Percentiles rank a stretch among this genome's conserved stretches.
These are phyloP conservation scores for Stichodactyla helianthus DNA, from an alignment of 64 coral and sea anemone species.

Conservation along the genomic window DNA sequence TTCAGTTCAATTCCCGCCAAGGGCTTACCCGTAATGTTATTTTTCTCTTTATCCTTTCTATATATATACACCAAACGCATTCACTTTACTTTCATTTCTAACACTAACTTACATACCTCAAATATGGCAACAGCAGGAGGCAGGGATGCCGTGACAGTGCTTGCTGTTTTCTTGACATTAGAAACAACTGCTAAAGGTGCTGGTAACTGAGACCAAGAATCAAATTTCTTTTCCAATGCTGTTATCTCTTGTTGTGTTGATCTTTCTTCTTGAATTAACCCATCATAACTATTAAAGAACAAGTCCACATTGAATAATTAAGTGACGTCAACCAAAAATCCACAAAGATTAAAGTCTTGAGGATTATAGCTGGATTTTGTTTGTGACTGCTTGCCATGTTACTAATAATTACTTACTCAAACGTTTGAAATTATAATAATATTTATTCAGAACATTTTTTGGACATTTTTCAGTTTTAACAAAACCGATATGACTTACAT, in stretches of 20 bases:
- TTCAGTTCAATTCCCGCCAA: too few relatives aligned
- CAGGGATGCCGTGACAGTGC: constrained; percentile 44
- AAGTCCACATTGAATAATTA: neutral
- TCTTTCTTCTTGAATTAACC: constrained; percentile 68
- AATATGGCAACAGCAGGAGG: constrained; percentile 88
- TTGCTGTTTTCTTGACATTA: constrained; percentile 64
- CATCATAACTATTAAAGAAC: constrained; percentile 63
- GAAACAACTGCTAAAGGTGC: constrained; percentile 52
- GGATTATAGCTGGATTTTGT: too few relatives aligned
- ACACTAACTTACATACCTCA: constrained; percentile 46
- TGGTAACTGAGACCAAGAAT: constrained; percentile 63
- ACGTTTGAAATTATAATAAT: too few relatives aligned
- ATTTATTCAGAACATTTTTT: too few relatives aligned
- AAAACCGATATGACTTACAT: constrained; percentile 44
- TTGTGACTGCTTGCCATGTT: too few relatives aligned
- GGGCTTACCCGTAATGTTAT: too few relatives aligned
- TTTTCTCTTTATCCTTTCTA: too few relatives aligned
- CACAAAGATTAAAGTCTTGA: too few relatives aligned
- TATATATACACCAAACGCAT: too few relatives aligned
- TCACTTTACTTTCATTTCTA: too few relatives aligned
- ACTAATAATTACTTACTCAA: too few relatives aligned
- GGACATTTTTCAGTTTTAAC: neutral
- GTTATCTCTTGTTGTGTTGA: constrained; percentile 61
- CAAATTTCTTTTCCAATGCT: constrained; percentile 86
- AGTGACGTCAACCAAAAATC: too few relatives aligned